Conservation (phyloP, 1,140 invertebrate species). For the Papilio glaucus region DNA sequence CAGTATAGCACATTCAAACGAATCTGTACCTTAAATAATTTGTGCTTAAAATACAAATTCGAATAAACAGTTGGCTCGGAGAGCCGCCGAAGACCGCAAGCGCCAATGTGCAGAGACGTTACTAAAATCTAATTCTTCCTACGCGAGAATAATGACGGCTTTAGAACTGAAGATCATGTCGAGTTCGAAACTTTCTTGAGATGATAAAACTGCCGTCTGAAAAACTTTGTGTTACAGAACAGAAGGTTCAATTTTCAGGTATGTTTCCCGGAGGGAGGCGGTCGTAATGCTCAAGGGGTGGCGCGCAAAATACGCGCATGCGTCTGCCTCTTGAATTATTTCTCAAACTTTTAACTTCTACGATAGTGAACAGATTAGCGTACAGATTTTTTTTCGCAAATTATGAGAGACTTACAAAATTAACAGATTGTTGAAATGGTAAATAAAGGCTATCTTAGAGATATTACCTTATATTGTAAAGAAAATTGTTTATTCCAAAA, state of each 20-base stretch:
- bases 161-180: conserved; percentile 74
- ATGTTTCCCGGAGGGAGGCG: conserved; percentile 69
- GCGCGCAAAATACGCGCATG: conserved; percentile 78
- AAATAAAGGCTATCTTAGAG: too few relatives aligned
- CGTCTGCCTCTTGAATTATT: conserved; percentile 72
- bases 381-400: conserved; percentile 33
- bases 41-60: conserved; percentile 42
- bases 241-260: conserved; percentile 75
- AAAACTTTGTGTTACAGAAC: conserved; percentile 62
- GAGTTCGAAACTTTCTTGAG: conserved; percentile 63
- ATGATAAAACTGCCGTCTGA: conserved; percentile 55
- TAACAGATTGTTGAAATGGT: too few relatives aligned
- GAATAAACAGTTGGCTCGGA: conserved; percentile 39
- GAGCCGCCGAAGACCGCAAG: background rate
- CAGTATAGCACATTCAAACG: conserved; percentile 36
- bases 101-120: conserved; percentile 59
- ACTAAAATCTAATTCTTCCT: conserved; percentile 77
- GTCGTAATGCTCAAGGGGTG: conserved; percentile 80
- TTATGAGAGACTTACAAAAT: background rate
- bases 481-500: too few relatives aligned
- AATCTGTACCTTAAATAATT: conserved; percentile 54
- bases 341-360: conserved; percentile 64
- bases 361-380: conserved; percentile 50
- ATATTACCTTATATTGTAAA: too few relatives aligned
- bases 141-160: conserved; percentile 77